Conservation (phyloP, 2,113 vertebrate species). For the Rynchops niger region DNA sequence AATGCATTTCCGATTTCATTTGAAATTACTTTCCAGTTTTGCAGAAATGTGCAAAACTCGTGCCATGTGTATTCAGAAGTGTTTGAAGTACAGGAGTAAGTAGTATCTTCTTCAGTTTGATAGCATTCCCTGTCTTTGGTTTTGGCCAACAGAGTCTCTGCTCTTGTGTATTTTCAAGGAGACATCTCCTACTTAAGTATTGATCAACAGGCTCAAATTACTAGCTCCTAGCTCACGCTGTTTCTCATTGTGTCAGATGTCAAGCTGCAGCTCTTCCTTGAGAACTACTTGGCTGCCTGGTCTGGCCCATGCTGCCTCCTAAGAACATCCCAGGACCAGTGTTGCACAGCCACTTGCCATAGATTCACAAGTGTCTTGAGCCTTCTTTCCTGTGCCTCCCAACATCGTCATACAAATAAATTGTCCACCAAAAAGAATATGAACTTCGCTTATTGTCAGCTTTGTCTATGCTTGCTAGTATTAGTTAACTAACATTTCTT, state of each 20-base stretch:
- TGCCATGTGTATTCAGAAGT: background rate
- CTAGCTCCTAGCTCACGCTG: background rate
- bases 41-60: background rate
- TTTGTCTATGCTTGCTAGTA: background rate
- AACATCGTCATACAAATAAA: background rate
- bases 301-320: background rate
- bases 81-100: background rate
- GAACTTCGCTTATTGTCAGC: background rate
- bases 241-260: background rate
- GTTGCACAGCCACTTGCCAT: fast-evolving
- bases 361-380: background rate
- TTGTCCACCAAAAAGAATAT: background rate
- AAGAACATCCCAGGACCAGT: background rate
- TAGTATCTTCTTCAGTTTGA: background rate
- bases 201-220: background rate
- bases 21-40: background rate
- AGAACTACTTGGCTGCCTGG: background rate
- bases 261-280: background rate
- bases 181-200: background rate
- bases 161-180: background rate
- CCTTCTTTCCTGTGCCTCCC: background rate
- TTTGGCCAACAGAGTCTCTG: background rate
- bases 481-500: background rate
- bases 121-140: background rate
- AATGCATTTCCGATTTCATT: background rate